Percentiles rank a stretch among this genome's conserved stretches.
Conservation (phyloP, 2,888 invertebrate genomes). For the Rhogogaster chlorosoma region DNA sequence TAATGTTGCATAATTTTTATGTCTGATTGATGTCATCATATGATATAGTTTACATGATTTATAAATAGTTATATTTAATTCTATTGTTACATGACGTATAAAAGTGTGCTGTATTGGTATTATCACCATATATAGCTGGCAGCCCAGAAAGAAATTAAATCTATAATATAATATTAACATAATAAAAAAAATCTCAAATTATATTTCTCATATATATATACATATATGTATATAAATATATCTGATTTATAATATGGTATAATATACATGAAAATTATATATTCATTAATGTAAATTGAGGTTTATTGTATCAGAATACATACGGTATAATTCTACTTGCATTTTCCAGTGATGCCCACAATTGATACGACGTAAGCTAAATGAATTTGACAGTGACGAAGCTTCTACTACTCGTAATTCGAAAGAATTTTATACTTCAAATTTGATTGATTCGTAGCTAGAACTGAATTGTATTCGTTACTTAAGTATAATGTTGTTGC, state of each 20-base stretch:
- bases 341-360: conserved; percentile 33
- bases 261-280: neutral
- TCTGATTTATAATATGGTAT: neutral
- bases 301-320: neutral
- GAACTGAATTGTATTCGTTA: neutral
- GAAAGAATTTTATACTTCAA: neutral
- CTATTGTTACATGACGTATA: neutral
- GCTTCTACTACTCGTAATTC: neutral
- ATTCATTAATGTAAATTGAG: conserved; percentile 17
- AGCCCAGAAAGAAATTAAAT: neutral
- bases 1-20: conserved; percentile 2
- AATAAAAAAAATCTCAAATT: conserved; percentile 21
- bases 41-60: conserved; percentile 17
- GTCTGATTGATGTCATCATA: neutral
- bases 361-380: neutral
- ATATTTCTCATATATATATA: conserved; percentile 20
- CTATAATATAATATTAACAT: conserved; percentile 21
- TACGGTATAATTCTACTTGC: neutral
- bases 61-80: neutral
- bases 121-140: neutral
- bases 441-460: neutral
- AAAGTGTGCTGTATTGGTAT: neutral
- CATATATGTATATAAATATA: neutral
- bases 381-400: neutral
- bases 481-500: neutral